Evolutionary conservation across 1,140 invertebrate species (phyloP).

Genomic region (Calephelis virginiensis): DNA sequence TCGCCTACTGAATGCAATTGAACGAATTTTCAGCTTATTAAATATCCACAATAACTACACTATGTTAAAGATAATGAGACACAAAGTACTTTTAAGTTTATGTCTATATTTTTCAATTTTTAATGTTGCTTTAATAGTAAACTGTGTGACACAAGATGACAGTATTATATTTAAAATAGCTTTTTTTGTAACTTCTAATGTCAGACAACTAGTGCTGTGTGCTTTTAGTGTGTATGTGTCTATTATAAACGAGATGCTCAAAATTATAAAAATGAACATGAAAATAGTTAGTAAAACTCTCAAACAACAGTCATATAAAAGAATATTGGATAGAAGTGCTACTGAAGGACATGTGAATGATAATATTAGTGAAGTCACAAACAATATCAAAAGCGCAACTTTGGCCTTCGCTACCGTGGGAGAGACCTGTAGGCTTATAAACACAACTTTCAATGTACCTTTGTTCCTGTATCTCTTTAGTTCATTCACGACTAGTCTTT

Average conservation of each 20-base stretch:
- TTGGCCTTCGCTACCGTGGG: neutral
- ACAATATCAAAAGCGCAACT: no score
- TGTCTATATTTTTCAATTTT: neutral
- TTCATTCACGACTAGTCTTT: neutral
- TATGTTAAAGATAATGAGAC: neutral
- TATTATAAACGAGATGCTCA: neutral
- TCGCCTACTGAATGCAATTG: neutral
- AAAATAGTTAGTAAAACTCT: neutral
- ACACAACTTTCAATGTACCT: neutral
- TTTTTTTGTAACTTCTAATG: neutral
- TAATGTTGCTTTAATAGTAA: neutral
- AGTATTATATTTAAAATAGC: neutral
- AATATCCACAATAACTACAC: neutral
- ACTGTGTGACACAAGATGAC: neutral
- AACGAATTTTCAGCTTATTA: neutral
- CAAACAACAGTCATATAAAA: no score
- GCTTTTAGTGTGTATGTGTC: neutral
- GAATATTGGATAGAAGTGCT: no score
- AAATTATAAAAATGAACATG: neutral
- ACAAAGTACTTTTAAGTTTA: neutral
- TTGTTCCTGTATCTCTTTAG: neutral
- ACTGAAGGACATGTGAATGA: neutral
- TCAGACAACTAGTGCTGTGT: neutral
- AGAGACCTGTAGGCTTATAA: neutral
- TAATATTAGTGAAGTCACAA: neutral